phyloP scores from a whole-genome alignment of 2,888 invertebrate genomes.

The Campoplex capitator region DNA sequence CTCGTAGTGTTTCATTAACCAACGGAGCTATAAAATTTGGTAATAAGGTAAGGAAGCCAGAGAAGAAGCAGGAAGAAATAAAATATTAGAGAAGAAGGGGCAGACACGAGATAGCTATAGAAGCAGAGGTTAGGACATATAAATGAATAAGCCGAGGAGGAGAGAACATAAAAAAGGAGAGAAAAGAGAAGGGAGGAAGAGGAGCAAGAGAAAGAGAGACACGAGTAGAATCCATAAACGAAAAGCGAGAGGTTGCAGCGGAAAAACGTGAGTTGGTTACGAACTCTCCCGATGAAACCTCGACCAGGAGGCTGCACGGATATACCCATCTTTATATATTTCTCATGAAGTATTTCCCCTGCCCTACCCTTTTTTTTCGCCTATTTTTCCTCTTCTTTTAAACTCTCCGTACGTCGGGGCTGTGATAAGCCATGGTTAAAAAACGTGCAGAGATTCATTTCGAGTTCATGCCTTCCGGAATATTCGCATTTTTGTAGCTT shows the following conservation, averaged over 20 bases:
- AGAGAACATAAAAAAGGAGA: slow-evolving; percentile 23
- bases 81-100: slow-evolving; percentile 28
- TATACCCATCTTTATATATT: slow-evolving; percentile 61
- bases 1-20: background rate
- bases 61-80: slow-evolving; percentile 25
- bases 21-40: background rate
- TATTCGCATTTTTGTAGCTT: slow-evolving; percentile 6
- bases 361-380: background rate
- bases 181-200: background rate
- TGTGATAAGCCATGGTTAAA: slow-evolving; percentile 55
- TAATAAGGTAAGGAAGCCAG: background rate
- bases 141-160: slow-evolving; percentile 63
- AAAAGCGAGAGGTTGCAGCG: slow-evolving; percentile 55
- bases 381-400: slow-evolving; percentile 35
- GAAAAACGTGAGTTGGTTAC: slow-evolving; percentile 65
- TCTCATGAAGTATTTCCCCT: slow-evolving; percentile 29
- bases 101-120: slow-evolving; percentile 26
- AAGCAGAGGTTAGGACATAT: slow-evolving; percentile 46
- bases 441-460: slow-evolving; percentile 54
- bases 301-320: slow-evolving; percentile 48
- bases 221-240: slow-evolving; percentile 65
- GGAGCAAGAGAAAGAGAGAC: slow-evolving; percentile 35
- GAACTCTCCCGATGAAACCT: slow-evolving; percentile 56
- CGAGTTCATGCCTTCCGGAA: slow-evolving; percentile 9
- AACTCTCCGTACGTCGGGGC: slow-evolving; percentile 41